Conservation (phyloP, 2,113 vertebrate species). For the Spilogale gracilis region DNA sequence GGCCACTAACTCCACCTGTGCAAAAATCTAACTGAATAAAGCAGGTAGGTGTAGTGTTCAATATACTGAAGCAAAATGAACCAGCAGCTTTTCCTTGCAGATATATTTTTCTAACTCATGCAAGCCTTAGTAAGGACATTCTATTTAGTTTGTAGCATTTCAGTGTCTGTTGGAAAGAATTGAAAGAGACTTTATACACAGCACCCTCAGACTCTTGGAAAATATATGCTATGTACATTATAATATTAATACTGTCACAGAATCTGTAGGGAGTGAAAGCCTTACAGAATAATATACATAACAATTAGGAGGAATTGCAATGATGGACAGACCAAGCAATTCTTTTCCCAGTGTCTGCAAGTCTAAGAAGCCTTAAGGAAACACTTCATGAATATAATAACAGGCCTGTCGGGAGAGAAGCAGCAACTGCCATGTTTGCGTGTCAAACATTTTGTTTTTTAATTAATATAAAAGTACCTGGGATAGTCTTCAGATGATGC, state of each 20-base stretch:
- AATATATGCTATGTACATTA: slow-evolving; percentile 57
- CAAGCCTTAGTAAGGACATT: neutral
- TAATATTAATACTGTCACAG: slow-evolving; percentile 55
- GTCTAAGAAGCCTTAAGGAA: slow-evolving; percentile 74
- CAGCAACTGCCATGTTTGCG: slow-evolving; percentile 20
- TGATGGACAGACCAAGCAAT: slow-evolving; percentile 76
- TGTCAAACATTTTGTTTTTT: slow-evolving; percentile 72
- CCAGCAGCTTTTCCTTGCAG: slow-evolving; percentile 58
- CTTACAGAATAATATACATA: slow-evolving; percentile 74
- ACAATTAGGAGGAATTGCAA: slow-evolving; percentile 59
- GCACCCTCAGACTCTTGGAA: slow-evolving; percentile 52
- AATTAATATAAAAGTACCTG: slow-evolving; percentile 78
- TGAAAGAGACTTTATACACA: slow-evolving; percentile 58
- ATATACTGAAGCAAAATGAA: slow-evolving; percentile 67
- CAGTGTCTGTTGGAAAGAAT: neutral
- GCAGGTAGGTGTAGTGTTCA: slow-evolving; percentile 61
- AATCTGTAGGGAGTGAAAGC: slow-evolving; percentile 64
- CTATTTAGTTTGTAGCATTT: slow-evolving; percentile 63
- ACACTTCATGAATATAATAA: slow-evolving; percentile 74
- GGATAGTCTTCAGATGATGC: slow-evolving; percentile 68
- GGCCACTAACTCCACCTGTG: slow-evolving; percentile 17
- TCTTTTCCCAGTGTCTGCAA: slow-evolving; percentile 61
- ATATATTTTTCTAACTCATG: slow-evolving; percentile 36
- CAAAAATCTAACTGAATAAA: slow-evolving; percentile 59
- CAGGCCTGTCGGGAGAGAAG: slow-evolving; percentile 51